Evolutionary conservation across 1,140 invertebrate species (phyloP).

Genomic region (Thaumetopoea pityocampa): DNA sequence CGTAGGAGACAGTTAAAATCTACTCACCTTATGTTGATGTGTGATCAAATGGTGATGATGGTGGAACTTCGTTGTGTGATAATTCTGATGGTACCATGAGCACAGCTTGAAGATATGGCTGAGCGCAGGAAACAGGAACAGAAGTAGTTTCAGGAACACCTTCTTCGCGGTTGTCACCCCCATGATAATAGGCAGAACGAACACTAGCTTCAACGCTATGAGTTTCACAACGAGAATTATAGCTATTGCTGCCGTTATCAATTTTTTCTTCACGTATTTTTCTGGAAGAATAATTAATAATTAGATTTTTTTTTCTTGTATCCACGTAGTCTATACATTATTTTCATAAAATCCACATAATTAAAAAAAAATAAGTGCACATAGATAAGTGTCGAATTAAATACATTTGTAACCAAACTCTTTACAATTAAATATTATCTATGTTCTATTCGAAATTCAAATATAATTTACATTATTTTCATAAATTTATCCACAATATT

Average conservation of each 20-base stretch:
- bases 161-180: conserved; percentile 89
- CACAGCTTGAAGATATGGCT: conserved; percentile 90
- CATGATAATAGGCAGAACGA: conserved; percentile 83
- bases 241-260: conserved; percentile 83
- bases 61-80: conserved; percentile 83
- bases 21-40: conserved; percentile 78
- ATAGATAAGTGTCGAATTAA: too few relatives aligned
- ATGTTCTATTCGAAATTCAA: too few relatives aligned
- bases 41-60: conserved; percentile 86
- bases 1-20: too few relatives aligned
- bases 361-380: too few relatives aligned
- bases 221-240: conserved; percentile 87
- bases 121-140: conserved; percentile 88
- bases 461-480: too few relatives aligned
- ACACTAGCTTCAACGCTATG: conserved; percentile 85
- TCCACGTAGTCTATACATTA: too few relatives aligned
- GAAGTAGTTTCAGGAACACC: conserved; percentile 84
- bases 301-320: not conserved
- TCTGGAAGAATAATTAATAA: conserved; percentile 75
- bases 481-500: too few relatives aligned
- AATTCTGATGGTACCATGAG: conserved; percentile 85
- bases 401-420: too few relatives aligned
- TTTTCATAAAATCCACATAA: too few relatives aligned
- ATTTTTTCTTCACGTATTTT: conserved; percentile 85
- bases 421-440: too few relatives aligned